A percentile compares a stretch with the other conserved stretches of the same genome.
phyloP scores from a whole-genome alignment of 2,888 invertebrate genomes.

The Rhagonycha fulva region DNA sequence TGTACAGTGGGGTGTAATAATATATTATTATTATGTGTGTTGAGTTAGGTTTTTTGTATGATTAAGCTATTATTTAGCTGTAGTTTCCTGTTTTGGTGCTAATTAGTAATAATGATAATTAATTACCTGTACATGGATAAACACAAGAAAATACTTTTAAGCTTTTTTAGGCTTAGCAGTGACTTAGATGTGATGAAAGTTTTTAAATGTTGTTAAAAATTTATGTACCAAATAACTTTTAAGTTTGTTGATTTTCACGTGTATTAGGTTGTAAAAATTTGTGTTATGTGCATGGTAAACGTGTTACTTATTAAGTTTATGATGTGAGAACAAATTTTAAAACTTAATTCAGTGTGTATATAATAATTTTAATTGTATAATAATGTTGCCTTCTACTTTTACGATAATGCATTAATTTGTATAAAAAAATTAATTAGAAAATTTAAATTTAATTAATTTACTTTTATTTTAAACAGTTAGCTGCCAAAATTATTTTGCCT shows the following conservation, averaged over 20 bases:
- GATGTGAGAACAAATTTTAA: background rate
- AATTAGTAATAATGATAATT: slow-evolving; percentile 20
- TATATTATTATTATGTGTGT: background rate
- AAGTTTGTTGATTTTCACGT: slow-evolving; percentile 14
- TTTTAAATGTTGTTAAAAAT: slow-evolving; percentile 6
- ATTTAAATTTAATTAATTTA: background rate
- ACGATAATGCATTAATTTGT: background rate
- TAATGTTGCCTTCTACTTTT: background rate
- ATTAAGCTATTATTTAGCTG: slow-evolving; percentile 2
- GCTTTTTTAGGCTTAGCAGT: background rate
- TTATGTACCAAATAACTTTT: background rate
- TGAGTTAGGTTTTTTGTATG: background rate
- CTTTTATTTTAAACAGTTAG: background rate
- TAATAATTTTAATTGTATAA: background rate
- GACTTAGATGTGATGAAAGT: background rate
- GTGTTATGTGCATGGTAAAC: background rate
- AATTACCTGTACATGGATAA: background rate
- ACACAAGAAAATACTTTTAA: background rate
- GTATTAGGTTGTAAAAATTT: slow-evolving; percentile 5
- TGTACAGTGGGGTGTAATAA: background rate
- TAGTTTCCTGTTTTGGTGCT: slow-evolving; percentile 30
- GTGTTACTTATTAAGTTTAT: background rate
- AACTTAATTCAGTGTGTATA: background rate
- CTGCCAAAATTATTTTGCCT: too few relatives aligned
- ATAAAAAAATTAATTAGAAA: background rate